phyloP scores from a whole-genome alignment of 2,113 vertebrate species.

The Tetrax tetrax region DNA sequence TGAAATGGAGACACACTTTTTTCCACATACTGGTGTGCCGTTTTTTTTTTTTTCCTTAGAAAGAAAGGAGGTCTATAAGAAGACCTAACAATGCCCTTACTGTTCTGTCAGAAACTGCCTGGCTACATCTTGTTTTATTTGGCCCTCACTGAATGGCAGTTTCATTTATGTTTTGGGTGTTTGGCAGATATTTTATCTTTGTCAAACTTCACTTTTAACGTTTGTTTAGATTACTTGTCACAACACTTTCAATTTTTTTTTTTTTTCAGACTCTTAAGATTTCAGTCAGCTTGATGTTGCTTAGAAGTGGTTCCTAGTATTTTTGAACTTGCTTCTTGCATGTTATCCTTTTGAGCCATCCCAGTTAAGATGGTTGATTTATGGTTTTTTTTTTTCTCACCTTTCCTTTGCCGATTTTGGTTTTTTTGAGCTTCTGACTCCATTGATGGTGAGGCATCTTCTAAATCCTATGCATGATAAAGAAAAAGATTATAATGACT shows the following conservation, averaged over 20 bases:
- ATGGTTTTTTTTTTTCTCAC: background rate
- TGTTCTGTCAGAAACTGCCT: slow-evolving; percentile 61
- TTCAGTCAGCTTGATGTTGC: slow-evolving; percentile 1
- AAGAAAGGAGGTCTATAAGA: slow-evolving; percentile 52
- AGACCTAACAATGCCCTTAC: slow-evolving; percentile 53
- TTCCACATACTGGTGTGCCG: background rate
- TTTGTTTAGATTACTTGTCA: slow-evolving; percentile 68
- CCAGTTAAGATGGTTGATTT: background rate
- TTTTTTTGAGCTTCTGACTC: background rate
- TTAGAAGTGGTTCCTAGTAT: slow-evolving; percentile 29
- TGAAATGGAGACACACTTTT: background rate
- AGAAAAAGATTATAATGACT: background rate
- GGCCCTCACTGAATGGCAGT: slow-evolving; percentile 60
- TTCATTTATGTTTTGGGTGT: slow-evolving; percentile 60
- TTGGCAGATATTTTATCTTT: slow-evolving; percentile 69
- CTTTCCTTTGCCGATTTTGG: background rate
- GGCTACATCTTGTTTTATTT: slow-evolving; percentile 63
- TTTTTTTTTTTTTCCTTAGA: background rate
- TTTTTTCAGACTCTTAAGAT: background rate
- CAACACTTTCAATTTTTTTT: slow-evolving; percentile 4
- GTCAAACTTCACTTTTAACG: slow-evolving; percentile 62
- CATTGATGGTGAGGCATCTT: background rate
- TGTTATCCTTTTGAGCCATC: background rate
- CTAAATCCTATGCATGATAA: background rate
- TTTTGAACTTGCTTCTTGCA: background rate